Evolutionary conservation across 2,797 vertebrate species (phyloP).

Genomic region (Pteropus rufus): DNA sequence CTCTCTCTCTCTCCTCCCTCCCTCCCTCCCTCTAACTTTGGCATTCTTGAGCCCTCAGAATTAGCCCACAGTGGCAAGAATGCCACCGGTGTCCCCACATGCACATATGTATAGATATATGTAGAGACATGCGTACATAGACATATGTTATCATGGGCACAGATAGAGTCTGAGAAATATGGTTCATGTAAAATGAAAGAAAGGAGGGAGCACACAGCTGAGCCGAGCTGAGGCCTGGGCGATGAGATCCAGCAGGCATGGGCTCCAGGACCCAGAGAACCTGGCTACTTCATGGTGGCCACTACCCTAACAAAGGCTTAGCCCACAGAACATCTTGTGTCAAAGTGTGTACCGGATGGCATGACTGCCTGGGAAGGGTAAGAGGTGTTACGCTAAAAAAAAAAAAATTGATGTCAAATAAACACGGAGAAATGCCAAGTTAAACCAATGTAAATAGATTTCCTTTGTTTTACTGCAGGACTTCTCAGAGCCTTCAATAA

Average conservation of each 20-base stretch:
- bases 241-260: background rate
- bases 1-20: background rate
- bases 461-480: background rate
- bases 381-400: background rate
- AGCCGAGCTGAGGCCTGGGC: background rate
- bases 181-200: background rate
- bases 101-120: background rate
- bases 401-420: background rate
- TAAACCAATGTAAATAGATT: background rate
- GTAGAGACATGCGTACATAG: background rate
- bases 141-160: background rate
- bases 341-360: background rate
- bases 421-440: constrained; percentile 2
- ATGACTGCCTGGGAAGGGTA: background rate
- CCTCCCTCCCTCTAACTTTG: background rate
- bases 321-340: background rate
- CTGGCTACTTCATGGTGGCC: background rate
- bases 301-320: background rate
- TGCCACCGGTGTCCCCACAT: background rate
- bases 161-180: background rate
- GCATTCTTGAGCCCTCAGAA: background rate
- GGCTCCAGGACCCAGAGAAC: background rate
- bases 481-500: constrained; percentile 42
- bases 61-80: background rate
- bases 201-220: background rate